Evolutionary conservation across 2,113 vertebrate genomes (phyloP), one percentile per base, ranked within the genome.

Genomic region (Accipiter virgatus): DNA sequence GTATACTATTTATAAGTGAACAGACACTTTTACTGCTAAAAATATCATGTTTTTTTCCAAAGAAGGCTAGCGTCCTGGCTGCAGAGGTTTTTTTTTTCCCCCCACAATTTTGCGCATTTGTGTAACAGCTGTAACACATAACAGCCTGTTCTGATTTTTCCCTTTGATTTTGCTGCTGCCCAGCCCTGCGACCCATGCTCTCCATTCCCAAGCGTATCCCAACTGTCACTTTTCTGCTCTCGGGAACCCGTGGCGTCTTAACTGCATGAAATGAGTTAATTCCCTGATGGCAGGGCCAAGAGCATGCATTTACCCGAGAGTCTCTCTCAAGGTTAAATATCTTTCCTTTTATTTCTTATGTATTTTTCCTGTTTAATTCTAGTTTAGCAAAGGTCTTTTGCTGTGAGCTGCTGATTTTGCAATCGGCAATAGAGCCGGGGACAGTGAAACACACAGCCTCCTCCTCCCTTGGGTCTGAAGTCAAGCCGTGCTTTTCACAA

Each of bases 51-150:
- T 63, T 68, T 68, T 31, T 47, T 8, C n/a, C 32, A 22, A 36
- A 36, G 56, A 7, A 36, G 36, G 17, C n/a, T 4, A 4, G 9
- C 8, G 11, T 42, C 31, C 22, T 84, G 12, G n/a, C 72, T 43
- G 56, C 42, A 32, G 22, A 52, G 18, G 32, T 45, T 59, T 32
- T 23, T 56, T 42, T 48, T 65, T 38, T 10, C 2, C 26, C 50
- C 27, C 27, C 20, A 0, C 6, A 32, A 13, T 16, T 63, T 34
- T 55, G 66, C 29, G 16, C 6, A 1, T 45, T 11, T 26, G 16
- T 31, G 29, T 61, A 21, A 36, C 18, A 26, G 25, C 21, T 32
- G 13, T n/a, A 17, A 25, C 18, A 27, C 1, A 0, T 16, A 23
- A 32, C 65, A 36, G 47, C 85, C 38, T 43, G 4, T 34, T 55